These are phyloP conservation scores for Aquatica leii DNA, from an alignment of 2,888 invertebrate genomes.

Conservation along the genomic window DNA sequence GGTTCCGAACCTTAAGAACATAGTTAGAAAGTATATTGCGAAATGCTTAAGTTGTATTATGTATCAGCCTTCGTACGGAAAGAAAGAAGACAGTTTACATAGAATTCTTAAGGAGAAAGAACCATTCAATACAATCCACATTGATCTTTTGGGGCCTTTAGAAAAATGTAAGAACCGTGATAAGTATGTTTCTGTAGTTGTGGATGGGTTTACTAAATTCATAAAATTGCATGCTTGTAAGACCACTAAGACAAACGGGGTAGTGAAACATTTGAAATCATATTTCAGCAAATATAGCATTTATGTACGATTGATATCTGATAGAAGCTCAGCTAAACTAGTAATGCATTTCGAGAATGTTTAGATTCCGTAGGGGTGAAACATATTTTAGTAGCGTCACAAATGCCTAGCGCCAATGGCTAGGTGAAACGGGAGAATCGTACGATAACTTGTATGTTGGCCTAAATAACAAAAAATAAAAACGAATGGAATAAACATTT, in stretches of 20 bases:
- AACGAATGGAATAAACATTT: conserved; percentile 41
- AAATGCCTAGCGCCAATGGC: too few relatives aligned
- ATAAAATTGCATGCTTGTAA: conserved; percentile 10
- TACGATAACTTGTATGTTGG: too few relatives aligned
- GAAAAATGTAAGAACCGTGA: conserved; percentile 10
- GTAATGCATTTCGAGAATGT: too few relatives aligned
- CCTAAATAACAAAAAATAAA: too few relatives aligned
- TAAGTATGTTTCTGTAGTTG: conserved; percentile 13
- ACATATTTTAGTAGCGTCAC: conserved; percentile 46
- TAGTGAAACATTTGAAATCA: too few relatives aligned
- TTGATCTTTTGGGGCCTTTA: conserved; percentile 18
- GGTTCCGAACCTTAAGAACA: too few relatives aligned
- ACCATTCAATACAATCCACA: conserved; percentile 3
- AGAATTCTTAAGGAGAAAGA: not conserved
- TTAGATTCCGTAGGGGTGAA: conserved; percentile 35
- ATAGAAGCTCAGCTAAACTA: not conserved
- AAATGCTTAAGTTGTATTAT: not conserved
- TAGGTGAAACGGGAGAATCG: too few relatives aligned
- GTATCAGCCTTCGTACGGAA: not conserved
- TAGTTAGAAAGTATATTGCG: conserved; percentile 13
- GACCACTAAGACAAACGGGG: too few relatives aligned
- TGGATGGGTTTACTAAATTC: conserved; percentile 18
- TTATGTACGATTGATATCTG: too few relatives aligned
- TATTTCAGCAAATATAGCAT: too few relatives aligned
- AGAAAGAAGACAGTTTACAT: too few relatives aligned